Evolutionary conservation across 2,888 invertebrate genomes (phyloP).

Genomic region (Aelia acuminata): DNA sequence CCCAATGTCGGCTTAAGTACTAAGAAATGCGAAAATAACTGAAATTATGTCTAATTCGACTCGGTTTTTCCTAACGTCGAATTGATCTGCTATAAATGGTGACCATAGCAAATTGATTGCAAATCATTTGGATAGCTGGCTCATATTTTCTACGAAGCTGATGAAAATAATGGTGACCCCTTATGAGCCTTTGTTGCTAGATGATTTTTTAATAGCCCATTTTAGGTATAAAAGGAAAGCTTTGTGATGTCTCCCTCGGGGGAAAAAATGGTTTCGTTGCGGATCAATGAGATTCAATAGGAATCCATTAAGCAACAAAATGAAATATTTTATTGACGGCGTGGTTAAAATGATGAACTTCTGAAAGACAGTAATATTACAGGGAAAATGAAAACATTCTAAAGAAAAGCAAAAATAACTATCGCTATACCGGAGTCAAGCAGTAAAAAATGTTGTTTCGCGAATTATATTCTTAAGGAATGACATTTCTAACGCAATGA

Average conservation of each 20-base stretch:
- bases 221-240: background rate
- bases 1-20: background rate
- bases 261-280: background rate
- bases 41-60: background rate
- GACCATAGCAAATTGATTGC: background rate
- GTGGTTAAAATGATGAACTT: background rate
- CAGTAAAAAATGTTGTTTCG: too few relatives aligned
- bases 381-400: background rate
- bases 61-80: background rate
- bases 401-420: too few relatives aligned
- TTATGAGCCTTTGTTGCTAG: background rate
- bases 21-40: background rate
- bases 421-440: too few relatives aligned
- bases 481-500: too few relatives aligned
- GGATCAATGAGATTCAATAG: background rate
- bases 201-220: slow-evolving; percentile 35
- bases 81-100: background rate
- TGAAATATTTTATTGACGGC: background rate
- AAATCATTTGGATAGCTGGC: background rate
- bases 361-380: background rate
- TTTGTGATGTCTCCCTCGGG: background rate
- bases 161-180: background rate
- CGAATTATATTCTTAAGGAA: too few relatives aligned
- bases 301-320: background rate
- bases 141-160: background rate